Base-by-base conservation (phyloP, 2,113 vertebrate genomes). In the Zeus faber region DNA sequence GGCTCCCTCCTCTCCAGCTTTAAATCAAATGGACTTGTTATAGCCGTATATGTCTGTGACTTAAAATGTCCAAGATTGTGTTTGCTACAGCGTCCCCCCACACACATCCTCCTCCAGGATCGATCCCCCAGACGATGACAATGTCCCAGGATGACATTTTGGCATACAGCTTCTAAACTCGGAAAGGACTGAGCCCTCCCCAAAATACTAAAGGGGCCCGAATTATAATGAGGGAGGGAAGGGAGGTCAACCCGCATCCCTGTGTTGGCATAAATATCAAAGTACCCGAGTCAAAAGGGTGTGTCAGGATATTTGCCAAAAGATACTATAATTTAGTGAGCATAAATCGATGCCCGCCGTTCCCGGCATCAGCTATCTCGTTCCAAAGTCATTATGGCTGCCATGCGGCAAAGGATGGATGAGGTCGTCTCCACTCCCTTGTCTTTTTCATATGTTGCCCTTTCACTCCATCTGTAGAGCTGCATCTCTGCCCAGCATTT, bases 21-120 rank as follows among this genome's bases (percentile, higher is more conserved):
- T n/a, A n/a, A n/a, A n/a, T n/a, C n/a, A n/a, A n/a, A n/a, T 13
- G 39, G 26, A 49, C 43, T 22, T 14, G 24, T 46, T 43, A 14
- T 26, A 58, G n/a, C 39, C 46, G 24, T 33, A 26, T 45, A 29
- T 54, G 53, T 58, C 52, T 58, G 54, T 65, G 76, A 76, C 83
- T 79, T 83, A 76, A 67, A 76, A 79, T 50, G 4, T 62, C 46
- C 51, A 54, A 11, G 66, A n/a, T 35, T 43, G 59, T 52, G 65
- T 62, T 58, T 51, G 45, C 55, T 54, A 55, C 58, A 69, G 45
- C 39, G 41, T 65, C 72, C 68, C 51, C 49, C 67, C 52, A 53
- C 69, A 72, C 51, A 57, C 56, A 61, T 79, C 81, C 66, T 71
- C 65, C 58, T n/a, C n/a, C n/a, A n/a, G n/a, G n/a, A n/a, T n/a